A percentile compares a stretch with the other conserved stretches of the same genome.
phyloP scores from a whole-genome alignment of 2,888 invertebrate species.

The Drosophila pseudotakahashii region DNA sequence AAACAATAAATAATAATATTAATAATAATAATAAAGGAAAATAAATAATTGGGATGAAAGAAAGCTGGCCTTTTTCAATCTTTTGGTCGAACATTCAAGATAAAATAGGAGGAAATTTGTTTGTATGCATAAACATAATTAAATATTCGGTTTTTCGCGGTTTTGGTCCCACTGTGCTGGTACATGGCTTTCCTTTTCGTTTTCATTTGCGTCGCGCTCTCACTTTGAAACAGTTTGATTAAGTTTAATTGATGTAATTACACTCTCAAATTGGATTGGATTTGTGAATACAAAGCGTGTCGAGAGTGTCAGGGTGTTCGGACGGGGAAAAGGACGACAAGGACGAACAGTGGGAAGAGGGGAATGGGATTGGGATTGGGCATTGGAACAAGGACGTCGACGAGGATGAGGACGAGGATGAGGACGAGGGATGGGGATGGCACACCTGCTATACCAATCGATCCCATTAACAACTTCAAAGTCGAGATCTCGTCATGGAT shows the following conservation, averaged over 20 bases:
- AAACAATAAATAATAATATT: too few species aligned
- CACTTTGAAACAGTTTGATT: constrained; percentile 78
- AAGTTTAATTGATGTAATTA: constrained; percentile 81
- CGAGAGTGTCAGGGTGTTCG: not conserved
- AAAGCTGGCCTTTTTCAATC: too few species aligned
- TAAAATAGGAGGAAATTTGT: too few species aligned
- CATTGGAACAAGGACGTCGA: not conserved
- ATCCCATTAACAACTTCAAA: constrained; percentile 71
- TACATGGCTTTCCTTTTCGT: constrained; percentile 46
- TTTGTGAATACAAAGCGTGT: constrained; percentile 71
- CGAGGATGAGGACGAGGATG: not conserved
- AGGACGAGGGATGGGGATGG: not conserved
- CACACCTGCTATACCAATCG: constrained; percentile 53
- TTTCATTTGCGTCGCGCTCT: constrained; percentile 45
- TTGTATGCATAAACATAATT: not conserved
- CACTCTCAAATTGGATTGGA: constrained; percentile 77
- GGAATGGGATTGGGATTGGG: not conserved
- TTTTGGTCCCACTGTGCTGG: constrained; percentile 2
- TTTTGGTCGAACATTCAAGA: too few species aligned
- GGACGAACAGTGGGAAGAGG: constrained; percentile 5
- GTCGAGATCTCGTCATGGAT: constrained; percentile 53
- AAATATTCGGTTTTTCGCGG: not conserved
- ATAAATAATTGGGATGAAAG: too few species aligned
- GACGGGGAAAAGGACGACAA: not conserved
- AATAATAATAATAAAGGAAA: too few species aligned